Base-by-base conservation (phyloP, 1,140 invertebrate species). In the Trachymyrmex septentrionalis region DNA sequence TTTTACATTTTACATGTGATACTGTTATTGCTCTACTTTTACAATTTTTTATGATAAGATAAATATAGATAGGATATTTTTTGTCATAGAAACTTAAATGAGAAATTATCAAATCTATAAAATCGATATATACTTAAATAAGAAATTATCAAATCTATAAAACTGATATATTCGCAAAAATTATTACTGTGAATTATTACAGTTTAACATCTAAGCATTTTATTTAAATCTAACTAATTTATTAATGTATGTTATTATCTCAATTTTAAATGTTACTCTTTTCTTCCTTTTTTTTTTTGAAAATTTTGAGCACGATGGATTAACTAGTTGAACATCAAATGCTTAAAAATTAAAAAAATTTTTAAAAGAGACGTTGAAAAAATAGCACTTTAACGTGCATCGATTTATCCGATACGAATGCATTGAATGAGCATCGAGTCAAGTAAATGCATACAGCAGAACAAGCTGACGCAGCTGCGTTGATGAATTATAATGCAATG, bases 401-500 rank as follows among this genome's bases (percentile, higher is more conserved):
- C 27, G 19, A 9, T 34, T 34, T 27, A 34, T 21, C 16, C 76
- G 3, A 63, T 63, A 34, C 34, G n/a, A 1, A 48, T 48, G 21
- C 59, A 30, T 27, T 16, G 38, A 78, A 78, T 34, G 38, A 77
- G 16, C 19, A 19, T 50, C 30, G 53, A 75, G 12, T 16, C 19
- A 24, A 21, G 10, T 78, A n/a, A 66, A 50, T 78, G 38, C 14
- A 5, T 78, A 14, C 57, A 50, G 38, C 75, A 64, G 21, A 27
- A 10, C 16, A 30, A 38, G 1, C 24, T 44, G 38, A 6, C 30
- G 19, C 59, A 66, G 38, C 38, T 77, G 75, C 59, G 63, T 44
- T 63, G 57, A 24, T 21, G 59, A 66, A 66, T 66, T 66, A 50
- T 48, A 30, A 66, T 30, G 75, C 38, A 64, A 77, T 66, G 24